Evolutionary conservation across 2,888 invertebrate species (phyloP), one percentile per base, ranked within the genome.

Genomic region (Drosophila formosana): DNA sequence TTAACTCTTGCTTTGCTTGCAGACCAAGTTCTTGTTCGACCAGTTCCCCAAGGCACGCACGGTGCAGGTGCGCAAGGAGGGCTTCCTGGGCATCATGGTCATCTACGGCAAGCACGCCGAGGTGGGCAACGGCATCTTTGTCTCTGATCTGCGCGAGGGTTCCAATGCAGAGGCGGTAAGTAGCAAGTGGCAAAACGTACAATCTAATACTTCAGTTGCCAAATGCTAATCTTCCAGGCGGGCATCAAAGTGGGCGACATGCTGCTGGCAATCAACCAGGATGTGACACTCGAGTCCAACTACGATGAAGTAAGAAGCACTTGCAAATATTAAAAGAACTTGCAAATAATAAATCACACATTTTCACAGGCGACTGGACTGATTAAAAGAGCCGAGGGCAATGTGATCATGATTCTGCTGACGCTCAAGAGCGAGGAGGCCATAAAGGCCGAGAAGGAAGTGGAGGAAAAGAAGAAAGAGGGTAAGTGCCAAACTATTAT

Each of bases 241-340:
- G 98, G 99, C 58, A 94, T 99, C 50, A 96, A 97, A 93, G 98
- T 99, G 63, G 99, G 99, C 72, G 99, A 99, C 93, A 97, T 99
- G 96, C 96, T 99, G 78, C 94, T 99, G 71, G 96, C 98, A 46
- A 98, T 99, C 52, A 99, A 99, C 93, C 96, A 97, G 88, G 98
- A 99, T 90, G 96, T 98, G 25, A 93, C 98, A 57, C 93, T 97
- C 13, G 97, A 97, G 76, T 95, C 96, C 76, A 97, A 95, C 90
- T 98, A 98, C 89, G 97, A 98, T 89, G 95, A 96, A 90, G 97
- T 97, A 93, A 93, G 93, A 41, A n/a, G 1, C 26, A 25, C 0
- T 2, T 32, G 7, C 0, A 4, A 4, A 2, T 2, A n/a, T 7
- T 25, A 11, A 1, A 0, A 18, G 23, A 25, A 7, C 11, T 28